These are phyloP conservation scores for Gobionotothen gibberifrons DNA, from an alignment of 2,797 vertebrate genomes.

Conservation along the genomic window DNA sequence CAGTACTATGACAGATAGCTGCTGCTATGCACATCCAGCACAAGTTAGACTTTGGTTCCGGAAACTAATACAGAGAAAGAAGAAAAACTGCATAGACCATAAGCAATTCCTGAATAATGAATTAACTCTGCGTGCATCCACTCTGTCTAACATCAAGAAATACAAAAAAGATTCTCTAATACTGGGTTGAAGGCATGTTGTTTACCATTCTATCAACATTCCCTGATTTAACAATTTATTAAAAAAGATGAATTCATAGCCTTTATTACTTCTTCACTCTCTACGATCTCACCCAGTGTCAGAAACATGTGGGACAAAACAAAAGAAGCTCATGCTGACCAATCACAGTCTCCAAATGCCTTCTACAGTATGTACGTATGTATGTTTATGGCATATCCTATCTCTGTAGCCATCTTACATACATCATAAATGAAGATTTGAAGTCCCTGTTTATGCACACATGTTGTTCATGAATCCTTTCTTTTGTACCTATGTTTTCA, in stretches of 20 bases:
- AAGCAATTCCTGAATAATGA: background rate
- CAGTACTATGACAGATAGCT: background rate
- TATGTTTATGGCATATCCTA: background rate
- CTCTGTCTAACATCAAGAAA: background rate
- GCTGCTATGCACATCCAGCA: background rate
- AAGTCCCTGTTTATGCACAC: background rate
- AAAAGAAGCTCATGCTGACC: background rate
- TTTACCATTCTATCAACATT: background rate
- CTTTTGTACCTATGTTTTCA: background rate
- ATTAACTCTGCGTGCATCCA: background rate
- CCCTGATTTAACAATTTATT: background rate
- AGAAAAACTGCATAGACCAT: background rate
- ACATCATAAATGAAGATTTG: background rate
- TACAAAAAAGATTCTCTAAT: background rate
- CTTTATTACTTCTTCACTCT: no score
- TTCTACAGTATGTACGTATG: background rate
- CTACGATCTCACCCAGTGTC: background rate
- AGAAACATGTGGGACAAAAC: background rate
- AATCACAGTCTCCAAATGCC: background rate
- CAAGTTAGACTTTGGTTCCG: background rate
- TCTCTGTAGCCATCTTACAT: no score
- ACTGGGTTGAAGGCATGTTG: background rate
- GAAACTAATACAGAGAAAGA: background rate
- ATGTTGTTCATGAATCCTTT: background rate
- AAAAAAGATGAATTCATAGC: no score